Base-by-base conservation (phyloP, 2,888 invertebrate genomes). In the Stratiomys singularior region DNA sequence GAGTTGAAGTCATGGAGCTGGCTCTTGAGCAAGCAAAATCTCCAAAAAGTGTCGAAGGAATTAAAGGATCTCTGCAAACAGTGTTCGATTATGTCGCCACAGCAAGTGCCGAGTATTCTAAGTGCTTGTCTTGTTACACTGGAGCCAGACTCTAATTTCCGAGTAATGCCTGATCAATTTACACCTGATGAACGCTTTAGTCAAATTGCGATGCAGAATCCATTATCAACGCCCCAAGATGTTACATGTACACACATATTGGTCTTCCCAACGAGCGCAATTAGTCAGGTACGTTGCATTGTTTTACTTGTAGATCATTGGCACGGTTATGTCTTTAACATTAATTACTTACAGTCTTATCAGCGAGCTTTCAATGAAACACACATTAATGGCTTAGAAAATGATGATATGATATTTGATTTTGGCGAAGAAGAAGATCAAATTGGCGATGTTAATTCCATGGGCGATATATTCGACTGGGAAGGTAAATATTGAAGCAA, bases 1-100 rank as follows among this genome's bases (percentile, higher is more conserved):
- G 99, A 99, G 87, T 90, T 99, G 60, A 98, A 97, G 89, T 96
- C 96, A 18, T 99, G 98, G 98, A 96, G 96, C 84, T 96, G 95
- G 90, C 88, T 99, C 80, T 89, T 99, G 78, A 96, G 97, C 81
- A 92, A 96, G 82, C 97, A 96, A 88, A 95, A 97, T 85, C 89
- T 99, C 77, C 89, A 93, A 81, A 93, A 94, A 84, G 96, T 96
- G 23, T 96, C 96, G 78, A 93, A 93, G 84, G 93, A 93, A 85
- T 89, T 99, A 82, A 95, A 95, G 84, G 97, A 97, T 83, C 92
- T 96, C 84, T 99, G 98, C 88, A 92, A 92, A 83, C 94, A 95
- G 87, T 99, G 98, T 88, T 90, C 91, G 76, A 90, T 94, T 81
- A 90, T 96, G 87, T 93, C 93, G 87, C 93, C 95, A 15, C 89